Percentiles rank a stretch among this genome's conserved stretches.
phyloP scores from a whole-genome alignment of 1,140 invertebrate species.

The Apis dorsata region DNA sequence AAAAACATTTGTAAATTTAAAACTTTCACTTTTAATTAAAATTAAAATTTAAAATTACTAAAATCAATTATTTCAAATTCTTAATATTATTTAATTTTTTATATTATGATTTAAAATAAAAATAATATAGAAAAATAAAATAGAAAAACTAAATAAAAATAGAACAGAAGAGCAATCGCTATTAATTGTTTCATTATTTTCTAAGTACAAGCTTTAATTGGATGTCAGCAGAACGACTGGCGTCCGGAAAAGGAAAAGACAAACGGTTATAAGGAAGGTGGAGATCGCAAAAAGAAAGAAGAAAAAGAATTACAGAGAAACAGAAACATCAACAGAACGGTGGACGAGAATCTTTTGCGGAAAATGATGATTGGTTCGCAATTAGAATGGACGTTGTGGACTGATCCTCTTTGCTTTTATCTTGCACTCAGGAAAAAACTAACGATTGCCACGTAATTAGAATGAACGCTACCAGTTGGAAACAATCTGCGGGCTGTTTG shows the following conservation, averaged over 20 bases:
- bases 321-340: neutral
- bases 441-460: neutral
- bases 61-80: too few species aligned
- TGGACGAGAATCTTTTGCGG: neutral
- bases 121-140: accelerated
- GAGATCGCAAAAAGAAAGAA: neutral
- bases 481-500: slow-evolving; percentile 1
- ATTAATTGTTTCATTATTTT: slow-evolving; percentile 9
- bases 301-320: neutral
- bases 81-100: neutral
- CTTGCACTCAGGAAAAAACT: neutral
- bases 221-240: slow-evolving; percentile 1
- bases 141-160: neutral
- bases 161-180: neutral
- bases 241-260: slow-evolving; percentile 6
- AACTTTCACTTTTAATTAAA: too few species aligned
- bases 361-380: slow-evolving; percentile 30
- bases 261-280: neutral
- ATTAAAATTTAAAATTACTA: too few species aligned
- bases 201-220: slow-evolving; percentile 25
- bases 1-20: too few species aligned
- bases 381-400: slow-evolving; percentile 15
- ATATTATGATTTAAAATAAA: neutral
- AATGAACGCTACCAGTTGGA: neutral
- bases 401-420: slow-evolving; percentile 7